Evolutionary conservation across 2,888 invertebrate species (phyloP).

Genomic region (Heliconius aoede): DNA sequence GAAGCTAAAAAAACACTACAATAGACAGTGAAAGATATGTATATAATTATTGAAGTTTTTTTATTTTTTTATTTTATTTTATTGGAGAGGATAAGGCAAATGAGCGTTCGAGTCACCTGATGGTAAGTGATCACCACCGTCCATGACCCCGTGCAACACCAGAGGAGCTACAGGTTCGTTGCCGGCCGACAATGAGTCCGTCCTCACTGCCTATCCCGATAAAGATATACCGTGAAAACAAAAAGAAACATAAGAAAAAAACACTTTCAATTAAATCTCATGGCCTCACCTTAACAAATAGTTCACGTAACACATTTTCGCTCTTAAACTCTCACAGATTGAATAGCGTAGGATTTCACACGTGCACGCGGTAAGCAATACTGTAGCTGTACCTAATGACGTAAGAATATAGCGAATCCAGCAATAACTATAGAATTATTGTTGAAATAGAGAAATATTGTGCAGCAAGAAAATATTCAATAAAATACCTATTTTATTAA

Average conservation of each 20-base stretch:
- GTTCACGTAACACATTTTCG: slow-evolving; percentile 60
- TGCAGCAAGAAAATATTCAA: too few relatives aligned
- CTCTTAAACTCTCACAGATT: slow-evolving; percentile 64
- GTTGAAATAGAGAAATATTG: background rate
- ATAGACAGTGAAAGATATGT: too few relatives aligned
- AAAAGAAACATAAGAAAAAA: background rate
- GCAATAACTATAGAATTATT: background rate
- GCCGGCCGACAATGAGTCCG: too few relatives aligned
- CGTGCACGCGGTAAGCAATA: slow-evolving; percentile 52
- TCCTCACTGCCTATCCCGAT: background rate
- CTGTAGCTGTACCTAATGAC: slow-evolving; percentile 8
- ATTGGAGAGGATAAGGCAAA: too few relatives aligned
- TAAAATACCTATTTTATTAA: too few relatives aligned
- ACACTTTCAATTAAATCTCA: slow-evolving; percentile 28
- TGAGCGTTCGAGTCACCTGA: too few relatives aligned
- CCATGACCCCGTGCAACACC: too few relatives aligned
- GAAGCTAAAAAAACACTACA: too few relatives aligned
- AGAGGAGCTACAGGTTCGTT: too few relatives aligned
- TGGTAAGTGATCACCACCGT: too few relatives aligned
- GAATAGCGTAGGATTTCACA: slow-evolving; percentile 63
- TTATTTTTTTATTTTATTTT: too few relatives aligned
- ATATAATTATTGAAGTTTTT: too few relatives aligned
- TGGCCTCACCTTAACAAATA: slow-evolving; percentile 59
- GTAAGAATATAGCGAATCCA: background rate
- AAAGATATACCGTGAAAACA: background rate